These are phyloP conservation scores for Egretta garzetta DNA, from an alignment of 2,113 vertebrate genomes.

Conservation along the genomic window DNA sequence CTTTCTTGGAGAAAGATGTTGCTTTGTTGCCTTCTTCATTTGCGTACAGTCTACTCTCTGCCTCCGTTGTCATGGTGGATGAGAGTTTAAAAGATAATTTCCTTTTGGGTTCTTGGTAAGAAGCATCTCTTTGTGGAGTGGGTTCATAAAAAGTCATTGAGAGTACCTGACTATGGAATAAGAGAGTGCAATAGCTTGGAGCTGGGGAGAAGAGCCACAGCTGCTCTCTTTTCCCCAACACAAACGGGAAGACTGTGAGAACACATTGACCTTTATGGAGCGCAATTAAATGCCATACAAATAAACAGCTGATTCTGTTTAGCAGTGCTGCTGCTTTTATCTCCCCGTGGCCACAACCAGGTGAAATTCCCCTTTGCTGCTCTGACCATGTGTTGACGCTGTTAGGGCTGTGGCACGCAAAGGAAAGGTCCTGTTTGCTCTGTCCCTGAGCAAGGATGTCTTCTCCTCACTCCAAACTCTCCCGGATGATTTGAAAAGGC, in stretches of 20 bases:
- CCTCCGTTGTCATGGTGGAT: not conserved
- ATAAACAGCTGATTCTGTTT: constrained; percentile 17
- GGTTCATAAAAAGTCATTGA: not conserved
- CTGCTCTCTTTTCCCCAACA: not conserved
- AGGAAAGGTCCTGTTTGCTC: not conserved
- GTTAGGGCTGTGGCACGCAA: not conserved
- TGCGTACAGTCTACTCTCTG: not conserved
- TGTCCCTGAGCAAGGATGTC: not conserved
- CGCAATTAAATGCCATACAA: not conserved
- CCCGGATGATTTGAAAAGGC: not conserved
- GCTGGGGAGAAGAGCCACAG: not conserved
- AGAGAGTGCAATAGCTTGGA: not conserved
- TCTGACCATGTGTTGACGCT: not conserved
- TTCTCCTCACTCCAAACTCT: not conserved
- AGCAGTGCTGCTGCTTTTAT: not conserved
- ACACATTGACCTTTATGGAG: constrained; percentile 19
- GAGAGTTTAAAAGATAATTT: not conserved
- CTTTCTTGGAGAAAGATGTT: not conserved
- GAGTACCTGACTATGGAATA: not conserved
- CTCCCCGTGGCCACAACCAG: not conserved
- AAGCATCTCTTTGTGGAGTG: not conserved
- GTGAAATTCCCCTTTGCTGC: not conserved
- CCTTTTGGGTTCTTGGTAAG: not conserved
- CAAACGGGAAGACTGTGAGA: not conserved
- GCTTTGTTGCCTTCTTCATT: not conserved